Base-by-base conservation (phyloP, 2,113 vertebrate genomes). In the Phasianus colchicus region DNA sequence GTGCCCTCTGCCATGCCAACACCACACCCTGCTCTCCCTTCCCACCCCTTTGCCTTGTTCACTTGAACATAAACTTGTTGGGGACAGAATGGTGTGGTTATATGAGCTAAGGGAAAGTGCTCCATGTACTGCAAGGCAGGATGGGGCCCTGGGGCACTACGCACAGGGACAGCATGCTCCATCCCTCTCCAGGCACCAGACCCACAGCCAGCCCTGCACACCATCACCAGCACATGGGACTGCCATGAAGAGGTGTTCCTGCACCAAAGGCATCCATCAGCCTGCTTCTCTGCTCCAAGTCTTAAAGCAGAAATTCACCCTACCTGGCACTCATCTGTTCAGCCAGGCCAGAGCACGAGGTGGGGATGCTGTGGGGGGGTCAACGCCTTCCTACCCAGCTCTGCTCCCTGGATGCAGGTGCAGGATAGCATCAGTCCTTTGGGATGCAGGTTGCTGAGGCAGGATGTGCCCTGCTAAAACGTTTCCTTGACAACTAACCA, bases 401-500 rank as follows among this genome's bases (percentile, higher is more conserved):
- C 24, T n/a, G 38, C 52, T 25, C 22, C 54, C 21, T 19, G 17
- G 29, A 32, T 57, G 91, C 92, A 81, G 83, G 83, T 90, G 90
- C 15, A 0, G 88, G 42, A 43, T 5, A 8, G 8, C 50, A 38
- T 38, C 54, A 30, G 50, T 17, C 67, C 69, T 80, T 13, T 0
- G 0, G 52, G 78, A 29, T 4, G 7, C 27, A 3, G 11, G 50
- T 10, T 55, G 81, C 86, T 61, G 87, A 87, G 85, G 67, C 61
- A 89, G 89, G 87, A 79, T 38, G 19, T 6, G 19, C 32, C 57
- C 27, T 0, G 13, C 73, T 48, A 13, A 55, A 90, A 60, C 5
- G 10, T 81, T 88, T 86, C 94, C 93, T 61, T 94, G 86, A 81
- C 94, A 84, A 84, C 94, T 64, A 88, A 47, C 65, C n/a, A 34